Evolutionary conservation across 35 echinoderm and acorn worm genomes (phyloP), one percentile per base, ranked within the genome.

Genomic region (Ptychodera flava): DNA sequence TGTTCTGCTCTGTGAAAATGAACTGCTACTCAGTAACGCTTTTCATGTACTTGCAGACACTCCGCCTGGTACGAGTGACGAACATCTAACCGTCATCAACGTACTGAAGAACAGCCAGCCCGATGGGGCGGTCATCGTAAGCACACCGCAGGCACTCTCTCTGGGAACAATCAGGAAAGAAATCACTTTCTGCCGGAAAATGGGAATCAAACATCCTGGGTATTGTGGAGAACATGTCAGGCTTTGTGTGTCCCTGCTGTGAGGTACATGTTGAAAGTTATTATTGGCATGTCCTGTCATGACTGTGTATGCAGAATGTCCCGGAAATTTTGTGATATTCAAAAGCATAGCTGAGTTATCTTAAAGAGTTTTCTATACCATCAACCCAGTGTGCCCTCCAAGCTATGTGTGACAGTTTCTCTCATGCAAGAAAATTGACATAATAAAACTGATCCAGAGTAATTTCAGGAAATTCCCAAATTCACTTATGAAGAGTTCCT

Each of bases 161-260:
- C 32, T 95, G 45, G 87, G 78, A 64, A 89, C 87, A n/a, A 87
- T 91, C 16, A 78, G 83, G 27, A 89, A 91, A 37, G 93, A 89
- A 79, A 35, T 95, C 31, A 86, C 34, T 35, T 91, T 95, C 76
- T 95, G 90, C 77, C 77, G 80, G 0, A 95, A 95, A 81, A 89
- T 89, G 75, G 87, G 84, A 16, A 80, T 91, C 30, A 82, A 77
- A 28, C n/a, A 89, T 95, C 22, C 29, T 95, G 28, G 93, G 93
- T 22, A 38, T 95, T 1, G 77, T 95, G 28, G 93, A 95, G 79
- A 95, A 95, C 80, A 92, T 95, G 93, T 89, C 82, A 84, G 90
- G 90, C 29, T 91, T 89, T 89, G 90, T 95, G 32, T 95, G 93
- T 35, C 90, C 93, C 0, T 86, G 87, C 35, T 95, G 93, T 37